These are phyloP conservation scores for Sebastes steindachneri DNA, from an alignment of 2,797 vertebrate genomes.

Conservation along the genomic window DNA sequence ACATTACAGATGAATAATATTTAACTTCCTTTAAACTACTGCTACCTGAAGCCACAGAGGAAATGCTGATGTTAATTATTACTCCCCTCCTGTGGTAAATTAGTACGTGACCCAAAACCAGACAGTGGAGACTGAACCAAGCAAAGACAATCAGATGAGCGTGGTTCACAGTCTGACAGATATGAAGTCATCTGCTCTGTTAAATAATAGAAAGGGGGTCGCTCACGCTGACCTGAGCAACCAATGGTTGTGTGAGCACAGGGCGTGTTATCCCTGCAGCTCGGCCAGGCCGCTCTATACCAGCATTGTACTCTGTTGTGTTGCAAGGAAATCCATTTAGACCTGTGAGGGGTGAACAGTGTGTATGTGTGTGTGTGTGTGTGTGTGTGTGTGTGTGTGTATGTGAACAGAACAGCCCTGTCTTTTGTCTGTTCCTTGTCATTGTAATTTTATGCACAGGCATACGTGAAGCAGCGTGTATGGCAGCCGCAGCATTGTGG, in stretches of 20 bases:
- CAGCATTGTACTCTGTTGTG: constrained; percentile 19
- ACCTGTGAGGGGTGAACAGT: constrained; percentile 19
- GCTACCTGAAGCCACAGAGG: constrained; percentile 6
- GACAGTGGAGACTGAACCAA: neutral
- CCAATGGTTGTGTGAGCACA: constrained; percentile 7
- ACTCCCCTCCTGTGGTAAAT: constrained; percentile 39
- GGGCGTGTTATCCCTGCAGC: neutral
- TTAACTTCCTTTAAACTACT: neutral
- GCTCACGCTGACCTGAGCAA: constrained; percentile 6
- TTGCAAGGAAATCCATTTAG: constrained; percentile 55
- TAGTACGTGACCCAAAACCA: constrained; percentile 23
- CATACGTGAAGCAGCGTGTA: constrained; percentile 66
- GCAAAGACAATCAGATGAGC: neutral
- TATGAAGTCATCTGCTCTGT: constrained; percentile 28
- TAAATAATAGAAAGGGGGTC: constrained; percentile 4
- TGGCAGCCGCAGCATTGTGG: constrained; percentile 60
- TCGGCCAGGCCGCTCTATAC: constrained; percentile 2
- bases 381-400: neutral
- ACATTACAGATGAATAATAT: neutral
- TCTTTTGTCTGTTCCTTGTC: constrained; percentile 68
- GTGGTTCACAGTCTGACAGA: constrained; percentile 14
- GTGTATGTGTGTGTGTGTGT: neutral
- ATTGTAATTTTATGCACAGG: constrained; percentile 68
- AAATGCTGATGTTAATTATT: constrained; percentile 34
- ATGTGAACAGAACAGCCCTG: constrained; percentile 38